phyloP scores from a whole-genome alignment of 2,888 invertebrate species.

The Geotrupes spiniger region DNA sequence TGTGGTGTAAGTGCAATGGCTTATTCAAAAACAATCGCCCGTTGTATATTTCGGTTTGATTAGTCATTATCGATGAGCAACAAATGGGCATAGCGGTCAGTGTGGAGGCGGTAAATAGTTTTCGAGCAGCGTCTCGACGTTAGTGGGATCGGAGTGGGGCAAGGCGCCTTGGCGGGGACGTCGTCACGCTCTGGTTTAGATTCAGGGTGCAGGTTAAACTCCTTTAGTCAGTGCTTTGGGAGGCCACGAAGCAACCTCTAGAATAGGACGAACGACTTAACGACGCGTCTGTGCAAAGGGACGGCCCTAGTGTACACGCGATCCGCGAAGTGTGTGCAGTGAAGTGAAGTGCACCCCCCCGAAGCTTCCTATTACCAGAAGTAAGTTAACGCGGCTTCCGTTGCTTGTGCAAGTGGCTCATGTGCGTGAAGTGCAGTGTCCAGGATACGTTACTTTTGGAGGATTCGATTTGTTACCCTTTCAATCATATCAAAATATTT shows the following conservation, averaged over 20 bases:
- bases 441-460: conserved; percentile 12
- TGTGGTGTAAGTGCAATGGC: conserved; percentile 11
- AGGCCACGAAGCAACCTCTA: conserved; percentile 50
- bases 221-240: conserved; percentile 51
- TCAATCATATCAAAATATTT: no score
- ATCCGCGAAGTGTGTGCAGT: conserved; percentile 40
- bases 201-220: conserved; percentile 45
- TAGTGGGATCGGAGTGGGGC: conserved; percentile 30
- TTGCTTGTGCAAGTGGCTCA: conserved; percentile 15
- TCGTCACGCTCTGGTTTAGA: conserved; percentile 47
- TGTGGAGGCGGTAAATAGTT: conserved; percentile 40
- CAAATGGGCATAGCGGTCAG: conserved; percentile 34
- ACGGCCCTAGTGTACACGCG: conserved; percentile 44
- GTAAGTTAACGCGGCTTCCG: conserved; percentile 36
- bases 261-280: conserved; percentile 50
- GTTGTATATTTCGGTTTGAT: conserved; percentile 35
- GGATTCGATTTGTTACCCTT: conserved; percentile 22
- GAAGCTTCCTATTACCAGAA: conserved; percentile 41
- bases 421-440: conserved; percentile 29
- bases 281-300: conserved; percentile 48
- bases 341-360: conserved; percentile 40
- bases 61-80: conserved; percentile 42
- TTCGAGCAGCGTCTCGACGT: conserved; percentile 34
- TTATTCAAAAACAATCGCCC: conserved; percentile 30
- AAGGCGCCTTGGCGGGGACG: conserved; percentile 36